Conservation (phyloP, 1,140 invertebrate species). For the Amphibalanus amphitrite region DNA sequence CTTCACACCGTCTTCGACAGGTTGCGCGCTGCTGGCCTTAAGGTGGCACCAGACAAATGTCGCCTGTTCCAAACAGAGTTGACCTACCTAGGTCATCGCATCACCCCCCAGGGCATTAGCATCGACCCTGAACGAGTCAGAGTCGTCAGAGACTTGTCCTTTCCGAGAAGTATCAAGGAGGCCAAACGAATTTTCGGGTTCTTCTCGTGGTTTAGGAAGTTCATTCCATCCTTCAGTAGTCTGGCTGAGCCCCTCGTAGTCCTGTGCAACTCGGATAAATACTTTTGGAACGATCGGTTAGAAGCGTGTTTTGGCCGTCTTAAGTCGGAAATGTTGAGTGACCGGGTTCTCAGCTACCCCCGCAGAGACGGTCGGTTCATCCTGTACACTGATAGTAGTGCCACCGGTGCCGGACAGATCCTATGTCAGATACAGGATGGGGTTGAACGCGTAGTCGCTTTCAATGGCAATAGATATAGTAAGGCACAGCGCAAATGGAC, state of each 20-base stretch:
- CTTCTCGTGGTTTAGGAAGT: background rate
- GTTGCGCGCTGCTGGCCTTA: background rate
- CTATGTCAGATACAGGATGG: background rate
- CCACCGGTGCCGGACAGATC: too few species aligned
- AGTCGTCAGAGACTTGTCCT: background rate
- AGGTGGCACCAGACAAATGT: background rate
- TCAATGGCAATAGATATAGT: background rate
- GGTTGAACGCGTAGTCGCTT: background rate
- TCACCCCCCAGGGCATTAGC: background rate
- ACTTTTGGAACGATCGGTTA: background rate
- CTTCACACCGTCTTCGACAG: background rate
- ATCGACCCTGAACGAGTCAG: background rate
- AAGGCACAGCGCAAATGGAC: background rate
- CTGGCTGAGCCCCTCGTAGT: background rate
- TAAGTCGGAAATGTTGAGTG: background rate
- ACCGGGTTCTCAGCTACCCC: too few species aligned
- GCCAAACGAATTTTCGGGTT: background rate
- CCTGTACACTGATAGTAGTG: too few species aligned
- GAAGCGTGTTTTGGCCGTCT: background rate
- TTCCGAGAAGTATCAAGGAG: background rate
- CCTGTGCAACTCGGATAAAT: background rate
- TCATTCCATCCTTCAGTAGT: background rate
- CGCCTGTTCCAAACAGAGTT: background rate
- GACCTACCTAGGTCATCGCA: background rate
- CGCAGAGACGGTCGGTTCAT: too few species aligned